Percentiles rank a stretch among this genome's conserved stretches.
Conservation (phyloP, 2,888 invertebrate genomes). For the Apodemia duryi region DNA sequence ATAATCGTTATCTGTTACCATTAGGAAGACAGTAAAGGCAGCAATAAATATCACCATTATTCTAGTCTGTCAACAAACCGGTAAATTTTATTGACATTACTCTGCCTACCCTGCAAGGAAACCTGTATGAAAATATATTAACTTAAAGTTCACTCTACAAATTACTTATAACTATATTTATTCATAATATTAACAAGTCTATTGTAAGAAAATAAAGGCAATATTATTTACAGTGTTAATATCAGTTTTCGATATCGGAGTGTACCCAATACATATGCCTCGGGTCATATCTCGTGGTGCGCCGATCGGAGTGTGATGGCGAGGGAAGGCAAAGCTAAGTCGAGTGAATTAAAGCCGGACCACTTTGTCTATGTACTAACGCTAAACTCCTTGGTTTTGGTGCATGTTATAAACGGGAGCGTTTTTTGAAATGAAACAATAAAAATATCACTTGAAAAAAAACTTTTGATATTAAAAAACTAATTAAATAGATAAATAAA, state of each 20-base stretch:
- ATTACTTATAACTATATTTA: not conserved
- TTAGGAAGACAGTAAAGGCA: too few relatives aligned
- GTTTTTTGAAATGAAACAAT: not conserved
- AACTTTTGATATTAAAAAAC: too few relatives aligned
- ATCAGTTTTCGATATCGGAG: slow-evolving; percentile 11
- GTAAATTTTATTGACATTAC: too few relatives aligned
- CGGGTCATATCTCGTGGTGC: not conserved
- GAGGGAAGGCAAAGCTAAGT: slow-evolving; percentile 39
- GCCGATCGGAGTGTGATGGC: not conserved
- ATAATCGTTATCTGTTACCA: too few relatives aligned
- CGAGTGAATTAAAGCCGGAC: slow-evolving; percentile 57
- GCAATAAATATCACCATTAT: too few relatives aligned
- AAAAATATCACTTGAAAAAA: too few relatives aligned
- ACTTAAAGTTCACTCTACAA: not conserved
- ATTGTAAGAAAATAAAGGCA: slow-evolving; percentile 2
- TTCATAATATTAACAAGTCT: slow-evolving; percentile 6
- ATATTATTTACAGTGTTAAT: slow-evolving; percentile 6
- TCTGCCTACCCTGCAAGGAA: too few relatives aligned
- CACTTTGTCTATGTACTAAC: slow-evolving; percentile 57
- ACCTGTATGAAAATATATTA: too few relatives aligned
- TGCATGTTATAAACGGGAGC: slow-evolving; percentile 33
- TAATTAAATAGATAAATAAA: too few relatives aligned
- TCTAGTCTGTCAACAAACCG: too few relatives aligned
- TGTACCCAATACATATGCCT: slow-evolving; percentile 7
- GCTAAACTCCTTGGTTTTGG: slow-evolving; percentile 48